Base-by-base conservation (phyloP, 1,140 invertebrate genomes). In the Gryon sp. region DNA sequence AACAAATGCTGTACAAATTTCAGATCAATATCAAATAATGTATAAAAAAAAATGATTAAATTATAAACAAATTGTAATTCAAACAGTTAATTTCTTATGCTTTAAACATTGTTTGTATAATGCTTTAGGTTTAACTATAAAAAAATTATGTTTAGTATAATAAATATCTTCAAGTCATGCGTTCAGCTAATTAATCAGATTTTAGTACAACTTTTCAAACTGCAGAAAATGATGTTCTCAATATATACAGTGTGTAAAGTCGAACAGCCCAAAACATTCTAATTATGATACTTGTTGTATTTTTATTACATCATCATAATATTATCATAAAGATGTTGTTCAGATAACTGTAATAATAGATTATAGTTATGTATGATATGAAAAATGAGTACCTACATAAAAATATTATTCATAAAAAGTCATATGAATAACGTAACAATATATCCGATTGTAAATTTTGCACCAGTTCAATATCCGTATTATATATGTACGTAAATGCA, bases 221-320 rank as follows among this genome's bases (percentile, higher is more conserved):
- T 8, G 28, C 4, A 38, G n/a, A n/a, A n/a, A n/a, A 46, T 45
- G 4, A 45, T 15, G 14, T 30, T 36, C 24, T 60, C 34, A 46
- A 22, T 34, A 20, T 43, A 41, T 20, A 40, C 12, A n/a, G 16
- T 41, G n/a, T 26, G 5, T 26, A 40, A 62, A 34, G 55, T n/a
- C 55, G 22, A 48, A 65, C 11, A 22, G 52, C 53, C 79, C 82
- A 82, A 82, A 82, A 82, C 83, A 84, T 82, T 81, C 55, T 76
- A 57, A 69, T 80, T 76, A 79, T 72, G 63, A 65, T 82, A 80
- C n/a, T n/a, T n/a, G n/a, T n/a, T n/a, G n/a, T 28, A 9, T 2
- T 28, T n/a, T n/a, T 7, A 28, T 7, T 7, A n/a, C 26, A 28
- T 28, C 26, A n/a, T 2, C 7, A 28, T 28, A n/a, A 28, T 28